Conservation (phyloP, 2,888 invertebrate genomes). For the Tetragnatha montana region DNA sequence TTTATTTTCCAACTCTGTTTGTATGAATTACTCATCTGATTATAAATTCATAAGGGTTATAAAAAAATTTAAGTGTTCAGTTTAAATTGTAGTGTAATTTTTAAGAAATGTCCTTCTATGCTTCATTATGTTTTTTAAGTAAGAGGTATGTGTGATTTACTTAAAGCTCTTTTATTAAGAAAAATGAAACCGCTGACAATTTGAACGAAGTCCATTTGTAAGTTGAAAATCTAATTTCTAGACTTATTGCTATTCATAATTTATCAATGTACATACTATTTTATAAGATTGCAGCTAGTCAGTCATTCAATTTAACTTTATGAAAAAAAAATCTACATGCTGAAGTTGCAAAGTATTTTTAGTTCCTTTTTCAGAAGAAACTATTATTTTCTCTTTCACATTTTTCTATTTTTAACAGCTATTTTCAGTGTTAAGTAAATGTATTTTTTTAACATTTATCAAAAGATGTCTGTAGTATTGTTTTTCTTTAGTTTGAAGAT, state of each 20-base stretch:
- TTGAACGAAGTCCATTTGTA: neutral
- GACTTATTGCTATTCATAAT: neutral
- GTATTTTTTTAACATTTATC: neutral
- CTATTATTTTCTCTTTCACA: neutral
- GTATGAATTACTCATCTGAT: too few species aligned
- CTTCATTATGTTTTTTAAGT: too few species aligned
- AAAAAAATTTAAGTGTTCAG: too few species aligned
- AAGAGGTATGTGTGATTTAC: too few species aligned
- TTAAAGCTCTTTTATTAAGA: too few species aligned
- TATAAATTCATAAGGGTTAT: too few species aligned
- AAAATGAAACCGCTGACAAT: neutral
- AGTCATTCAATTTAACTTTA: neutral
- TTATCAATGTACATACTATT: too few species aligned
- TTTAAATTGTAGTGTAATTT: too few species aligned
- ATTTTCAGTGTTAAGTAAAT: neutral
- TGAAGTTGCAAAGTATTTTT: neutral
- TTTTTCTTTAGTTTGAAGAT: neutral
- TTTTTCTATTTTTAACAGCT: constrained; percentile 10
- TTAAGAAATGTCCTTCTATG: too few species aligned
- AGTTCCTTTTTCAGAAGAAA: neutral
- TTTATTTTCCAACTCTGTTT: too few species aligned
- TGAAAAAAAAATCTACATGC: neutral
- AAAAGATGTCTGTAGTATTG: neutral
- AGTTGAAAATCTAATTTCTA: neutral
- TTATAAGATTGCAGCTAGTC: neutral